Evolutionary conservation across 2,113 vertebrate genomes (phyloP).

Genomic region (Vidua macroura): DNA sequence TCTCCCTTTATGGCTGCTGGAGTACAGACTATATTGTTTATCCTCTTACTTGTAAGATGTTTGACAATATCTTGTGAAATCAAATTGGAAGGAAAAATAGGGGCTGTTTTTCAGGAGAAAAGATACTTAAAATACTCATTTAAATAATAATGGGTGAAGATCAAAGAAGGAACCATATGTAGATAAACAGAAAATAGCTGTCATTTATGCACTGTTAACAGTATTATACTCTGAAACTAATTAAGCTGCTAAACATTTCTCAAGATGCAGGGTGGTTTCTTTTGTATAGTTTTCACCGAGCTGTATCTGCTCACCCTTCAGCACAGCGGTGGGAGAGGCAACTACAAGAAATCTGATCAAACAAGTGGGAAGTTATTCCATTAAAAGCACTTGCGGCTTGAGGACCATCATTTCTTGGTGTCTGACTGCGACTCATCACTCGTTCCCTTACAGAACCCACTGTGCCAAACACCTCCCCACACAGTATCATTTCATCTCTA

Average conservation of each 20-base stretch:
- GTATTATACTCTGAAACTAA: conserved; percentile 27
- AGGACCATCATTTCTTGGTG: conserved; percentile 19
- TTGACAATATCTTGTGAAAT: conserved; percentile 10
- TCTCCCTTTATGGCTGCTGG: neutral
- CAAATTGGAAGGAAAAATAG: neutral
- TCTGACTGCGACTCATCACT: conserved; percentile 14
- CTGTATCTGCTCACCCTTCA: neutral
- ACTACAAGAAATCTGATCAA: conserved; percentile 1
- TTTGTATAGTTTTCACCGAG: neutral
- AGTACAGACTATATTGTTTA: neutral
- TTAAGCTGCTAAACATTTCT: conserved; percentile 44
- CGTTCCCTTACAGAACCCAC: neutral
- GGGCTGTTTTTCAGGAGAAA: neutral
- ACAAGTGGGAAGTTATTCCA: neutral
- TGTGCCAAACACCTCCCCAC: neutral
- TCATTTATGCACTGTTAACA: conserved; percentile 40
- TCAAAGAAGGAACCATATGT: conserved; percentile 13
- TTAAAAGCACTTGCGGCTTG: conserved; percentile 26
- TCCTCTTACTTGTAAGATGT: neutral
- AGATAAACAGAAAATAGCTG: conserved; percentile 50
- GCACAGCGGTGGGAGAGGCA: neutral
- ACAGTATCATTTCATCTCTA: neutral
- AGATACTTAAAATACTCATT: conserved; percentile 12
- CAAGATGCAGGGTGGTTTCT: neutral
- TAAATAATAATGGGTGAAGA: conserved; percentile 12